Evolutionary conservation across 2,113 vertebrate genomes (phyloP).

Genomic region (Cyanoramphus novaezelandiae): DNA sequence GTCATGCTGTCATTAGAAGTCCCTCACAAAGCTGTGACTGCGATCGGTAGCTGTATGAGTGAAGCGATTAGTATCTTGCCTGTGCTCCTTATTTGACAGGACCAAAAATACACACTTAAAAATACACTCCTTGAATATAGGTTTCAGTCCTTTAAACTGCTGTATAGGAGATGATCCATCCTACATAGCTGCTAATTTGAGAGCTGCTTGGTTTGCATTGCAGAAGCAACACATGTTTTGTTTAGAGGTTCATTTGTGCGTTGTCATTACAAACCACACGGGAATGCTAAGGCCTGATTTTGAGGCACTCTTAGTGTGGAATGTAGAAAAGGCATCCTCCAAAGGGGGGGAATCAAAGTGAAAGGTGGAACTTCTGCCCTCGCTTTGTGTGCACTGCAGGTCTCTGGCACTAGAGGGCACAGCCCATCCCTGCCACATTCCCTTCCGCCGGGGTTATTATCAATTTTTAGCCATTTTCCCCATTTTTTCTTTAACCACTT

Average conservation of each 20-base stretch:
- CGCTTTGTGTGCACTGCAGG: neutral
- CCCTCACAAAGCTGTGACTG: neutral
- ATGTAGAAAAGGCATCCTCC: neutral
- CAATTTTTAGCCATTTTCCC: neutral
- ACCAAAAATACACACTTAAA: slow-evolving; percentile 2
- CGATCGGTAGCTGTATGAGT: neutral
- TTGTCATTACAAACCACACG: neutral
- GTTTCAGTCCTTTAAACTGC: slow-evolving; percentile 14
- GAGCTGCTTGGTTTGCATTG: slow-evolving; percentile 10
- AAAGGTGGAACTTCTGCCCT: neutral
- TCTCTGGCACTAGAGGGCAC: neutral
- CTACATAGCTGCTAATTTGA: slow-evolving; percentile 23
- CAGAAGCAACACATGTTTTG: neutral
- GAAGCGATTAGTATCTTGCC: neutral
- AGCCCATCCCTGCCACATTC: neutral
- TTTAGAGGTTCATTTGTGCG: neutral
- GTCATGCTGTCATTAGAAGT: neutral
- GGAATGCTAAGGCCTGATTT: neutral
- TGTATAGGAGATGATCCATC: neutral
- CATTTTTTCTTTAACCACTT: neutral
- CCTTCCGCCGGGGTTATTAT: neutral
- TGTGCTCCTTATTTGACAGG: neutral
- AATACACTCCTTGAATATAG: neutral
- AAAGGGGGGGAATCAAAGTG: neutral
- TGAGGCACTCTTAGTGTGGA: neutral